Conservation (phyloP, 2,797 vertebrate genomes). For the Myotis daubentonii region DNA sequence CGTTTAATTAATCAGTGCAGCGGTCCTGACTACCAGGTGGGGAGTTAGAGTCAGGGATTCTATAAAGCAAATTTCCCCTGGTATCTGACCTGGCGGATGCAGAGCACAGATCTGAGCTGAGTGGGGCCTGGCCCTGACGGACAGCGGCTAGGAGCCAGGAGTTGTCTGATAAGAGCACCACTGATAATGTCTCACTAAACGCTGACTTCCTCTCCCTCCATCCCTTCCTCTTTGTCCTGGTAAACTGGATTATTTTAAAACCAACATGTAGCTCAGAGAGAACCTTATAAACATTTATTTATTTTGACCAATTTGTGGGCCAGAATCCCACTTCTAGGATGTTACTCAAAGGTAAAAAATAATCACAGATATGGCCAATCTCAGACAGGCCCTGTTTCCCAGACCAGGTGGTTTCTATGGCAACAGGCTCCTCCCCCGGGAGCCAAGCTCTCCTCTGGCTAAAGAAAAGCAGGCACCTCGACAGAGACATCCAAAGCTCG, state of each 20-base stretch:
- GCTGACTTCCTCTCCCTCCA: background rate
- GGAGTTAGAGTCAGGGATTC: background rate
- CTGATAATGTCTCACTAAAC: background rate
- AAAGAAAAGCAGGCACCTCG: background rate
- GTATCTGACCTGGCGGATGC: background rate
- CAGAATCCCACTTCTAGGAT: background rate
- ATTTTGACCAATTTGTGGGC: background rate
- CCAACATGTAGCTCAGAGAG: background rate
- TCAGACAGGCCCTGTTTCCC: accelerated
- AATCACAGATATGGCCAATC: accelerated
- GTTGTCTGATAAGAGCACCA: background rate
- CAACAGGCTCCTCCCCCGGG: constrained; percentile 31
- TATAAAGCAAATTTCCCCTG: background rate
- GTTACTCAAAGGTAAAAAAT: background rate
- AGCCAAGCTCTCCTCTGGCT: background rate
- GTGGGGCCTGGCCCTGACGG: background rate
- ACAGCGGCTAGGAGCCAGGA: background rate
- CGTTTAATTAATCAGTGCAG: background rate
- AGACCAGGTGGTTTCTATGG: background rate
- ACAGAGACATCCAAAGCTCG: accelerated
- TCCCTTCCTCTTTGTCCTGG: background rate
- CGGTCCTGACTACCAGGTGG: background rate
- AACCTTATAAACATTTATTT: background rate
- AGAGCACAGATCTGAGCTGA: background rate
- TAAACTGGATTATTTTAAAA: background rate